A percentile compares a stretch with the other conserved stretches of the same genome.
These are phyloP conservation scores for Netelia inedita DNA, from an alignment of 2,888 invertebrate genomes.

Conservation along the genomic window DNA sequence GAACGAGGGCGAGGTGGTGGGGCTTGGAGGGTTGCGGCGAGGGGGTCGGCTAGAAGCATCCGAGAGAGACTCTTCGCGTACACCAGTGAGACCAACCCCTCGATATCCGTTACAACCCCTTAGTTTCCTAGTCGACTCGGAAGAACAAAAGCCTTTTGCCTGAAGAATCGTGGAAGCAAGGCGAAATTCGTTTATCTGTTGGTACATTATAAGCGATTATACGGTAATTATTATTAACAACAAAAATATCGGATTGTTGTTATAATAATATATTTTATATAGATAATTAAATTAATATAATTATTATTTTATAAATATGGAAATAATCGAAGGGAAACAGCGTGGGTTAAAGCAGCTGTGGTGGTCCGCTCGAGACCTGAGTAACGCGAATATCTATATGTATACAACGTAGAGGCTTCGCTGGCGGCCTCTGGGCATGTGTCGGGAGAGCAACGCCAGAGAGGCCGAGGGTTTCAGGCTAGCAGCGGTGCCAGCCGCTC, in stretches of 20 bases:
- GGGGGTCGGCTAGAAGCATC: conserved; percentile 72
- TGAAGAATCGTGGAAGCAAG: too few relatives aligned
- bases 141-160: neutral
- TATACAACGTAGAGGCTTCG: conserved; percentile 47
- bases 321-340: neutral
- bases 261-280: too few relatives aligned
- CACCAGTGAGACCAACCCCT: conserved; percentile 80
- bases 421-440: conserved; percentile 34
- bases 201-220: too few relatives aligned
- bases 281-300: too few relatives aligned
- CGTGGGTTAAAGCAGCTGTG: conserved; percentile 14
- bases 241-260: too few relatives aligned
- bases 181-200: too few relatives aligned
- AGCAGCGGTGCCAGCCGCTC: neutral
- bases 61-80: conserved; percentile 74
- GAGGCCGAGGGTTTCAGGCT: conserved; percentile 35
- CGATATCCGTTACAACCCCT: conserved; percentile 58
- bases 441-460: neutral
- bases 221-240: too few relatives aligned
- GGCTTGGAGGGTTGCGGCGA: conserved; percentile 9
- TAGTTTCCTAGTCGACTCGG: conserved; percentile 2
- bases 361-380: conserved; percentile 23
- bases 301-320: too few relatives aligned
- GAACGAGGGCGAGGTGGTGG: conserved; percentile 72
- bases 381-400: conserved; percentile 16